A percentile compares a stretch with the other conserved stretches of the same genome.
Conservation (phyloP, 2,113 vertebrate genomes). For the Hirundichthys speculiger region DNA sequence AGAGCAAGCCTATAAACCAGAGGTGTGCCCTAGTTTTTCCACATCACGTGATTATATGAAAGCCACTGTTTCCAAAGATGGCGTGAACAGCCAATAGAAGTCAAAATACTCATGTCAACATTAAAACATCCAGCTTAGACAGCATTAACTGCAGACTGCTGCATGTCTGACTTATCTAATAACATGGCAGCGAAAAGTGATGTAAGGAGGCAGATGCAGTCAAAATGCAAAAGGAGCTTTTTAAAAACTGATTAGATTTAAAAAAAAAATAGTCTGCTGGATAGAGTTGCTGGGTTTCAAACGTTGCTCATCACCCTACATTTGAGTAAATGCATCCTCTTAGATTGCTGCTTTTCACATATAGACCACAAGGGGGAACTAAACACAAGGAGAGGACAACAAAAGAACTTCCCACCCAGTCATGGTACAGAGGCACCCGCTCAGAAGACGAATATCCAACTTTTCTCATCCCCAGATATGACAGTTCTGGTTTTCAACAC, state of each 20-base stretch:
- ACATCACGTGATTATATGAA: conserved; percentile 62
- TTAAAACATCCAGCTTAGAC: conserved; percentile 38
- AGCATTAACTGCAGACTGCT: conserved; percentile 33
- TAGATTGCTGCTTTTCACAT: neutral
- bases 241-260: too few species aligned
- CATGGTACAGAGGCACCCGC: conserved; percentile 16
- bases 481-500: neutral
- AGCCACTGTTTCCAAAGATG: conserved; percentile 33
- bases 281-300: too few species aligned
- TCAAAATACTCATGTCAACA: conserved; percentile 29
- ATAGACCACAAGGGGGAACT: conserved; percentile 71
- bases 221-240: conserved; percentile 1
- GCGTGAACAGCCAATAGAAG: conserved; percentile 29
- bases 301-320: too few species aligned
- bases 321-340: neutral
- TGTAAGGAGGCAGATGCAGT: conserved; percentile 20
- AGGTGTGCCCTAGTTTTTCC: conserved; percentile 53
- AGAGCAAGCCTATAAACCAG: conserved; percentile 18
- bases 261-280: too few species aligned
- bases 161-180: conserved; percentile 24
- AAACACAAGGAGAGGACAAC: conserved; percentile 38
- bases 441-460: conserved; percentile 23
- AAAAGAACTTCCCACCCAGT: conserved; percentile 10
- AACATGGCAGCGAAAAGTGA: conserved; percentile 2
- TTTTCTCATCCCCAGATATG: neutral